Conservation (phyloP, 2,113 vertebrate species). For the Casuarius casuarius region DNA sequence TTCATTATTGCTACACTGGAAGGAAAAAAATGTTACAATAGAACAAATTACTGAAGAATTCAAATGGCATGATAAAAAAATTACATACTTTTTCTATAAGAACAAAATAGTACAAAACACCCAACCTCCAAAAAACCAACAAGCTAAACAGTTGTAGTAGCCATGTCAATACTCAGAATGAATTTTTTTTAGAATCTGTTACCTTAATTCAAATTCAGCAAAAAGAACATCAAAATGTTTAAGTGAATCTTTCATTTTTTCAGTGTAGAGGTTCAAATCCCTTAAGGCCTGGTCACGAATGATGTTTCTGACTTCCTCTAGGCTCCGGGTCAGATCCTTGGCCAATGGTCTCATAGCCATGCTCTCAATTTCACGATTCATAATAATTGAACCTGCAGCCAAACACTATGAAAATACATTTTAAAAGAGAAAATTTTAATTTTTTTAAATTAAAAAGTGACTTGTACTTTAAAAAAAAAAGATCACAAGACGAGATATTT, state of each 20-base stretch:
- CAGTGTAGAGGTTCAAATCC: conserved; percentile 93
- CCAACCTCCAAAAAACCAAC: not conserved
- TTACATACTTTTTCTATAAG: not conserved
- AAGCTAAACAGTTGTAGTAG: not conserved
- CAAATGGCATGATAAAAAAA: not conserved
- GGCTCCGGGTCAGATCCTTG: conserved; percentile 92
- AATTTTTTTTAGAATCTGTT: not conserved
- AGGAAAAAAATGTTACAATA: not conserved
- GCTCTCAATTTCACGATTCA: conserved; percentile 99
- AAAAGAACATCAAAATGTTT: conserved; percentile 94
- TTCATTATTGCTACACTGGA: not conserved
- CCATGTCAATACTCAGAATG: not conserved
- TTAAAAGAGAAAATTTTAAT: not conserved
- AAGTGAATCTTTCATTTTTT: conserved; percentile 92
- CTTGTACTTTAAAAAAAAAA: not conserved
- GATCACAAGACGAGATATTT: not conserved
- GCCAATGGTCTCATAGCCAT: conserved; percentile 96
- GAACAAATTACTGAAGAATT: not conserved
- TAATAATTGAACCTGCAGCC: conserved; percentile 97
- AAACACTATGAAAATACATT: conserved; percentile 83
- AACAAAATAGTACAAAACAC: not conserved
- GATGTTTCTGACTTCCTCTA: conserved; percentile 92
- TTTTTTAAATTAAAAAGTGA: not conserved
- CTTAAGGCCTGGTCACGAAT: conserved; percentile 95
- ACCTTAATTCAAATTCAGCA: conserved; percentile 98